Evolutionary conservation across 2,888 invertebrate genomes (phyloP), one percentile per base, ranked within the genome.

Genomic region (Caenorhabditis afra): DNA sequence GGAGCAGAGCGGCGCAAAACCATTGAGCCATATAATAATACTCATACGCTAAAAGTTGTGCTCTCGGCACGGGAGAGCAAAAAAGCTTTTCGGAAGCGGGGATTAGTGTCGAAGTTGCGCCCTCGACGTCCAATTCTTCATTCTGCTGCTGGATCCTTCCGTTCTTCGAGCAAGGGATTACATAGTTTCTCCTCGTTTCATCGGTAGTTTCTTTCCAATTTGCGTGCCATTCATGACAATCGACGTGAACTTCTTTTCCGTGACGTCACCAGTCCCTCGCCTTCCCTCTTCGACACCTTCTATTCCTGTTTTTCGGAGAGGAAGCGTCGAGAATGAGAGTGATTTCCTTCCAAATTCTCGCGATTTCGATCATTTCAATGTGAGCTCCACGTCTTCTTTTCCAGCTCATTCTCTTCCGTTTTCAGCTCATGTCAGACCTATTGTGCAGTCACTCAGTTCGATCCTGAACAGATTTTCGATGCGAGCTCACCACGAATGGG

Each of bases 11-110:
- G 57, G 49, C 62, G 47, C 62, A 75, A 75, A 75, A 59, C 74
- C 74, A 75, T 75, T 75, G 74, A 75, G 74, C 74, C 74, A 67
- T 75, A 61, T 66, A 75, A 66, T 66, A 75, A 75, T 75, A 67
- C 58, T 71, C 59, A 61, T 5, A 50, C 59, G 67, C 58, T 68
- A 68, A 68, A 68, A 74, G 74, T 61, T 53, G 65, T 55, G 64
- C 23, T 29, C 29, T 3, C 29, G 7, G 29, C 53, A 18, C 5
- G n/a, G 23, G 37, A 18, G 49, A 44, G 29, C 37, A 52, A 53
- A 55, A 71, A 55, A 65, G 49, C 57, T 49, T 64, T 64, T 71
- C 53, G 22, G 45, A n/a, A 37, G 18, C 16, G 16, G 62, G n/a
- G 70, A 70, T 70, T 70, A 70, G 55, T 53, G 39, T 52, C 68